These are phyloP conservation scores for Leucophenga maculata DNA, from an alignment of 2,888 invertebrate species.

Conservation along the genomic window DNA sequence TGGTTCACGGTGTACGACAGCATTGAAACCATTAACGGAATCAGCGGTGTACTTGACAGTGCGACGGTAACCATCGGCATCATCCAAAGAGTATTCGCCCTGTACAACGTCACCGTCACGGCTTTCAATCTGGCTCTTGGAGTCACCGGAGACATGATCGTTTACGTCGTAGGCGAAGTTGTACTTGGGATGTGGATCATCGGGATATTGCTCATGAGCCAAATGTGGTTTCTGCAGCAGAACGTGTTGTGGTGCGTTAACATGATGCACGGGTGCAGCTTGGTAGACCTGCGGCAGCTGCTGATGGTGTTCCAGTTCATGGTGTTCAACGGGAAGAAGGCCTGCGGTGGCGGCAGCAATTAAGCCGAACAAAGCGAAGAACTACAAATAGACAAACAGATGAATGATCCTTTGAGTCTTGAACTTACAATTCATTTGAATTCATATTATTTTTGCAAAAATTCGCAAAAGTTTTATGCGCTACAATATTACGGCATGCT, in stretches of 20 bases:
- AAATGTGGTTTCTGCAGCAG: conserved; percentile 56
- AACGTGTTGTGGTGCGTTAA: conserved; percentile 48
- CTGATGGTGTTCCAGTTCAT: conserved; percentile 44
- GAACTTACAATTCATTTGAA: background rate
- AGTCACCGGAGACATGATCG: conserved; percentile 69
- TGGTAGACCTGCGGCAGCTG: conserved; percentile 35
- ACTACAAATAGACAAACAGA: conserved; percentile 39
- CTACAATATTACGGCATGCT: conserved; percentile 6
- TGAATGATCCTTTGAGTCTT: conserved; percentile 1
- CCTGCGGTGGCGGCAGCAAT: conserved; percentile 57
- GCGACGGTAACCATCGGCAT: conserved; percentile 70
- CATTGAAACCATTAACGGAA: conserved; percentile 69
- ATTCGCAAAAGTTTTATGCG: background rate
- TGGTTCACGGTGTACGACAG: conserved; percentile 68
- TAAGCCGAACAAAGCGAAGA: conserved; percentile 53
- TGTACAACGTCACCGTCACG: conserved; percentile 71
- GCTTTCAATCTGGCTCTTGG: conserved; percentile 69
- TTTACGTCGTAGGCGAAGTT: conserved; percentile 70
- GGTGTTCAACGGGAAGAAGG: conserved; percentile 57
- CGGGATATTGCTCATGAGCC: conserved; percentile 59
- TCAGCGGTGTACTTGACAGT: conserved; percentile 71
- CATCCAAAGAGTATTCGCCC: conserved; percentile 70
- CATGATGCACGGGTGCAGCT: conserved; percentile 48
- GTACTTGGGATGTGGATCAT: conserved; percentile 67
- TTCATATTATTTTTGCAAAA: background rate